A percentile compares a stretch with the other conserved stretches of the same genome.
phyloP scores from a whole-genome alignment of 2,113 vertebrate species.

The Shinisaurus crocodilurus region DNA sequence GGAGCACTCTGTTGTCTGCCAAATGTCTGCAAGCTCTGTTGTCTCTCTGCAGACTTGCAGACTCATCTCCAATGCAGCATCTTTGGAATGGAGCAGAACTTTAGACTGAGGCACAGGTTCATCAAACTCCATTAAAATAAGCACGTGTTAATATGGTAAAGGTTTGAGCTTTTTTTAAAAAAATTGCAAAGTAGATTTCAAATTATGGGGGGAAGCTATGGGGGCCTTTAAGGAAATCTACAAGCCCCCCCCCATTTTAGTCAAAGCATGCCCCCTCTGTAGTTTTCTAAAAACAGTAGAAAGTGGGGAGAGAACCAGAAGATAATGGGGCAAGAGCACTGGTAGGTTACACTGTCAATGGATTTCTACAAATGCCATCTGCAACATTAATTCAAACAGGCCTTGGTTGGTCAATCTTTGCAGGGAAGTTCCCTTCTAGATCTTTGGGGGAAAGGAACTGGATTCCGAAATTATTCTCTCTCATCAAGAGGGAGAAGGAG shows the following conservation, averaged over 20 bases:
- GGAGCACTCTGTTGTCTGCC: background rate
- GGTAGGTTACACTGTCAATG: background rate
- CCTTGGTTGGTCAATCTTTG: background rate
- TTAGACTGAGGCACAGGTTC: too few species aligned
- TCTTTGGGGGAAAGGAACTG: background rate
- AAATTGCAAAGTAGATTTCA: background rate
- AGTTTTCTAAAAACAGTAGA: background rate
- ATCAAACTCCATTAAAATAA: background rate
- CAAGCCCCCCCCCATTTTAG: background rate
- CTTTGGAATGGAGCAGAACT: background rate
- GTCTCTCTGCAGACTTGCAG: background rate
- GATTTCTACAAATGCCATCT: background rate
- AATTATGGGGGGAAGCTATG: background rate
- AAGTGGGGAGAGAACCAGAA: background rate
- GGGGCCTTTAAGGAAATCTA: background rate
- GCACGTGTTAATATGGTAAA: too few species aligned
- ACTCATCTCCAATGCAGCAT: background rate
- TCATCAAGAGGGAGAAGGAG: background rate
- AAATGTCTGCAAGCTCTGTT: background rate
- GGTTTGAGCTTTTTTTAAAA: background rate
- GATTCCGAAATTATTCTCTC: background rate
- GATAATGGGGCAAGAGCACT: too few species aligned
- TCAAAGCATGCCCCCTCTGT: too few species aligned
- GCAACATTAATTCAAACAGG: background rate
- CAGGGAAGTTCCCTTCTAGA: background rate